Evolutionary conservation across 2,888 invertebrate species (phyloP).

Genomic region (Drosophila pegasa): DNA sequence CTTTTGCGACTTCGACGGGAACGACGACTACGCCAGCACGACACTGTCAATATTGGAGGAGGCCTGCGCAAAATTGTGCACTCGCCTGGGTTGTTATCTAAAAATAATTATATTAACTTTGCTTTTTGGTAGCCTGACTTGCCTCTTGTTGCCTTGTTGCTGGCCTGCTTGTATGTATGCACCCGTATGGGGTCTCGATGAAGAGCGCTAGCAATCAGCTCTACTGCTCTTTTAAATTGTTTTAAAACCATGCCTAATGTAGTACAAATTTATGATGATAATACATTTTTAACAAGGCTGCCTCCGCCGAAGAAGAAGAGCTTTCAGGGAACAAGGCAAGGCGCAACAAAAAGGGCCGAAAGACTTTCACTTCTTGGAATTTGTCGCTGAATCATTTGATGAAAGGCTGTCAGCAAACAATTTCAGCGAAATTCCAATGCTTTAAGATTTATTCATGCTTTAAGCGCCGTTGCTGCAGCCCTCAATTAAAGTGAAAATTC

Average conservation of each 20-base stretch:
- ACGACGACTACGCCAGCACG: neutral
- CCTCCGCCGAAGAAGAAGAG: conserved; percentile 11
- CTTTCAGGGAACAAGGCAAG: conserved; percentile 17
- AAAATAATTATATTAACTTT: conserved; percentile 81
- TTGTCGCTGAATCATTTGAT: conserved; percentile 29
- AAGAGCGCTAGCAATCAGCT: conserved; percentile 3
- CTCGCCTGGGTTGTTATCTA: conserved; percentile 79
- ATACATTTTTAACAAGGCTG: neutral
- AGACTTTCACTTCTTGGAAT: conserved; percentile 22
- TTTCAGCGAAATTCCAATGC: conserved; percentile 67
- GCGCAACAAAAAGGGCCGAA: conserved; percentile 10
- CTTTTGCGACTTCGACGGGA: conserved; percentile 46
- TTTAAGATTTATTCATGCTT: conserved; percentile 17
- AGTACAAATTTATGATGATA: neutral
- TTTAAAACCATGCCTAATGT: conserved; percentile 22
- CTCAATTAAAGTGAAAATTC: no score
- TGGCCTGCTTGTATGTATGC: conserved; percentile 2
- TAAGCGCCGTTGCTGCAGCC: neutral
- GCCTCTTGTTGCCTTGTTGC: conserved; percentile 32
- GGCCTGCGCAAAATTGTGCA: conserved; percentile 69
- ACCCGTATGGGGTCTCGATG: conserved; percentile 4
- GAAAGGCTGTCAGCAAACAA: conserved; percentile 30
- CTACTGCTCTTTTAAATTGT: conserved; percentile 34
- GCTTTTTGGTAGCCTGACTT: conserved; percentile 62
- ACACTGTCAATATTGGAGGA: conserved; percentile 36